phyloP scores from a whole-genome alignment of 1,140 invertebrate species.

The Babylonia areolata region DNA sequence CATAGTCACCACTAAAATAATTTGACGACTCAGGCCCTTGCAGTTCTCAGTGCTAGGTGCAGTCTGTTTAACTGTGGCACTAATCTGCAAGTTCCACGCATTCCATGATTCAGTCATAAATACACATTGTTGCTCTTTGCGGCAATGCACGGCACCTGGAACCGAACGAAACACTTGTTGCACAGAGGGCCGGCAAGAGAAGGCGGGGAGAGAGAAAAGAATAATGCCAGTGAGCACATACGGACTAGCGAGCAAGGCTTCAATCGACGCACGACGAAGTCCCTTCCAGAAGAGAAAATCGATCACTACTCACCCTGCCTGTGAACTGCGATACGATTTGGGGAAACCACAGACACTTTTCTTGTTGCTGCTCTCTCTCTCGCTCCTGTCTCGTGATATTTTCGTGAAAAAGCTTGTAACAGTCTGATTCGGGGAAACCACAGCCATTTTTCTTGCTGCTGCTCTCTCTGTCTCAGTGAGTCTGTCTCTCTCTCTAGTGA shows the following conservation, averaged over 20 bases:
- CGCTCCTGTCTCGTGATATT: background rate
- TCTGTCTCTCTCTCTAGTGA: no score
- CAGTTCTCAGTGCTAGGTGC: no score
- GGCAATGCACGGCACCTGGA: no score
- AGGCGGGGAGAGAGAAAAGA: background rate
- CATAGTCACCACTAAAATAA: no score
- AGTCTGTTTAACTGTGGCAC: no score
- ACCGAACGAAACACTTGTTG: background rate
- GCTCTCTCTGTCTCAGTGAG: background rate
- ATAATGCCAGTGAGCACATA: background rate
- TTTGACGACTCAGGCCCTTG: no score
- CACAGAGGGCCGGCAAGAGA: background rate
- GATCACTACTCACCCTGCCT: background rate
- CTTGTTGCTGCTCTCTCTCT: background rate
- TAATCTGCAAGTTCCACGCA: no score
- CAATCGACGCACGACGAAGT: background rate
- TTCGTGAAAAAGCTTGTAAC: no score
- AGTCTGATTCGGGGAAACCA: background rate
- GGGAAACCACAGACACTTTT: background rate
- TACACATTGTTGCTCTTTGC: no score
- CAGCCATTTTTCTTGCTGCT: background rate
- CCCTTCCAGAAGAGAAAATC: background rate
- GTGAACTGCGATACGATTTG: conserved; percentile 6
- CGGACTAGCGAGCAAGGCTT: background rate
- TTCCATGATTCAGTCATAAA: no score